Percentiles rank a stretch among this genome's conserved stretches.
Conservation (phyloP, 64 coral and sea anemone species). For the Orbicella faveolata region DNA sequence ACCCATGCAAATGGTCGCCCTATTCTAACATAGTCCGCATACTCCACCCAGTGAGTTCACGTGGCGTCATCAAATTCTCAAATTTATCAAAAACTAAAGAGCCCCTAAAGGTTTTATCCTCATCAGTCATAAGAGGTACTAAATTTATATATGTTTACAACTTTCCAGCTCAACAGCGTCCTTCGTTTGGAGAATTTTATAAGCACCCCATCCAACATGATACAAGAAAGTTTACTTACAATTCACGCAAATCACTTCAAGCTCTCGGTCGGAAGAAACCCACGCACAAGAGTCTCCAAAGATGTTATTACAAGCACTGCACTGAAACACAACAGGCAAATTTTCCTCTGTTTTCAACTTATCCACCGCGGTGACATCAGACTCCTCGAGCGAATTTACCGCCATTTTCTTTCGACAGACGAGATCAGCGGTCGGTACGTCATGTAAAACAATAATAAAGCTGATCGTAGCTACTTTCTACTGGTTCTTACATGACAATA, state of each 20-base stretch:
- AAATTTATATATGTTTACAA: too few relatives aligned
- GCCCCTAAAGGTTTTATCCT: too few relatives aligned
- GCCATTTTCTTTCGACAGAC: constrained; percentile 19
- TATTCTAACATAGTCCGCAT: too few relatives aligned
- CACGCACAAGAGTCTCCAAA: constrained; percentile 25
- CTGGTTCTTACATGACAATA: neutral
- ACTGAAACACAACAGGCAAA: constrained; percentile 25
- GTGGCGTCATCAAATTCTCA: too few relatives aligned
- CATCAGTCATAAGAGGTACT: too few relatives aligned
- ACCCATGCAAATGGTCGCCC: too few relatives aligned
- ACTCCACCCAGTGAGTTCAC: too few relatives aligned
- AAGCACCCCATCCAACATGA: too few relatives aligned
- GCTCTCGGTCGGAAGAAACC: constrained; percentile 16
- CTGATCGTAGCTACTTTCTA: neutral
- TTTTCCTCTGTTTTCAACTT: neutral
- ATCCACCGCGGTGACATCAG: neutral
- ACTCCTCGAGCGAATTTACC: constrained; percentile 5
- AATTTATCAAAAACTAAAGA: too few relatives aligned
- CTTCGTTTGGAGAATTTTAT: too few relatives aligned
- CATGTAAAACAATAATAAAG: neutral
- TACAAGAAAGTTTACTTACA: neutral
- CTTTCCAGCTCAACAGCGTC: too few relatives aligned
- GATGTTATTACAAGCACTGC: constrained; percentile 15
- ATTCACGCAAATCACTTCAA: constrained; percentile 16
- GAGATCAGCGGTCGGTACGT: neutral